phyloP scores from a whole-genome alignment of 2,113 vertebrate genomes.

The Gambusia affinis region DNA sequence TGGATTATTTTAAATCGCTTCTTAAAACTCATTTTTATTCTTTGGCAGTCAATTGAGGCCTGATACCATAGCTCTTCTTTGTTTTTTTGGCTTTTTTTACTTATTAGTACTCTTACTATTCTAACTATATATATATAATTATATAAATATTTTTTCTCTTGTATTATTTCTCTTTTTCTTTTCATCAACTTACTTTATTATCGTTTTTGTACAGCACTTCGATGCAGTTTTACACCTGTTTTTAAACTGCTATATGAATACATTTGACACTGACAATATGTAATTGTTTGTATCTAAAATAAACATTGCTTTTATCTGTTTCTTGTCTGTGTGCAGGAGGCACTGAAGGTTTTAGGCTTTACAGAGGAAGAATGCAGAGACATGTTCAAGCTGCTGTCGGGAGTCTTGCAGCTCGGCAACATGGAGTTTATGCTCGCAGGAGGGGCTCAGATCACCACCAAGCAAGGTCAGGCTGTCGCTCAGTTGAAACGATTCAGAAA shows the following conservation, averaged over 20 bases:
- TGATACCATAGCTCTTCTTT: too few species aligned
- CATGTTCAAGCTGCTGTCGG: constrained; percentile 91
- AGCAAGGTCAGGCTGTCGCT: constrained; percentile 80
- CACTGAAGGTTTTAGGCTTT: constrained; percentile 89
- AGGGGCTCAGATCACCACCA: constrained; percentile 90
- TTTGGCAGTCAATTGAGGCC: too few species aligned
- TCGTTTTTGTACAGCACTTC: too few species aligned
- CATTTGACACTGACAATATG: neutral
- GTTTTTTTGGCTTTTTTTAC: neutral
- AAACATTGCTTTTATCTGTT: neutral
- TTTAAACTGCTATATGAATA: too few species aligned
- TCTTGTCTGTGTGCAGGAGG: constrained; percentile 76
- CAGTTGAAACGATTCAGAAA: neutral
- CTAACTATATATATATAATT: too few species aligned
- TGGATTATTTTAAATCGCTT: too few species aligned
- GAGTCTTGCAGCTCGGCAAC: constrained; percentile 89
- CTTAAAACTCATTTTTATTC: too few species aligned
- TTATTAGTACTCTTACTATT: too few species aligned
- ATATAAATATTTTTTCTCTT: too few species aligned
- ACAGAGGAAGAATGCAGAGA: constrained; percentile 89
- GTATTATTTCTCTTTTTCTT: too few species aligned
- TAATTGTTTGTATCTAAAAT: neutral
- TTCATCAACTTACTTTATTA: too few species aligned
- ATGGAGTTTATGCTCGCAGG: constrained; percentile 93
- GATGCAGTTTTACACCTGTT: too few species aligned